phyloP scores from a whole-genome alignment of 2,888 invertebrate species.

The Eupithecia abbreviata region DNA sequence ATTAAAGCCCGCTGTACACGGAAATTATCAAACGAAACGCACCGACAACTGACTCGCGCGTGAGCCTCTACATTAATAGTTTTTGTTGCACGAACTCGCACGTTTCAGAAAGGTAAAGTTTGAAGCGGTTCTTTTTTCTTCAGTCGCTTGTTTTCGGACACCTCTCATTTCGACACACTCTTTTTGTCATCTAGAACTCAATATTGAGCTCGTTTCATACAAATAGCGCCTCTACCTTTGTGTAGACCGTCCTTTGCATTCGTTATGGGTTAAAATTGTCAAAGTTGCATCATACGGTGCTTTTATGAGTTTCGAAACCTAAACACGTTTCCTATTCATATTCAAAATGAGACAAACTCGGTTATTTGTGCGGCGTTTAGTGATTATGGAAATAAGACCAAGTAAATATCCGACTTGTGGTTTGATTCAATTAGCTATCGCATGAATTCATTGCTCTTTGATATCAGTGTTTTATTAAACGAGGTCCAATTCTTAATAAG shows the following conservation, averaged over 20 bases:
- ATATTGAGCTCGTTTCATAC: conserved; percentile 56
- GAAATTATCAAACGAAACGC: conserved; percentile 82
- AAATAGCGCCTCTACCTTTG: conserved; percentile 49
- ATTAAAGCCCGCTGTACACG: conserved; percentile 80
- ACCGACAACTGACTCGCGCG: conserved; percentile 78
- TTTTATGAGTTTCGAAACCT: conserved; percentile 34
- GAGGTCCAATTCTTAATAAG: conserved; percentile 20
- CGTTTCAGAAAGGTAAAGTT: conserved; percentile 68
- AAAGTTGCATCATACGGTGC: conserved; percentile 38
- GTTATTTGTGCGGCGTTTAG: conserved; percentile 11
- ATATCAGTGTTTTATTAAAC: conserved; percentile 19
- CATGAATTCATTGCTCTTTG: conserved; percentile 3
- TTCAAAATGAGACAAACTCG: conserved; percentile 21
- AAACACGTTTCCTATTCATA: conserved; percentile 21
- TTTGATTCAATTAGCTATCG: conserved; percentile 6
- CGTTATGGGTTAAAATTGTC: conserved; percentile 39
- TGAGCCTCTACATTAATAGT: conserved; percentile 79
- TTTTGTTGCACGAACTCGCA: conserved; percentile 72
- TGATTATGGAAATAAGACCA: conserved; percentile 14
- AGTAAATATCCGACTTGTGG: conserved; percentile 1
- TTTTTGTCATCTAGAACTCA: conserved; percentile 50
- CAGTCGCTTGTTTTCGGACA: conserved; percentile 62
- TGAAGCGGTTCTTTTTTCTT: conserved; percentile 56
- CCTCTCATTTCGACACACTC: conserved; percentile 59
- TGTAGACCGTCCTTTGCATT: conserved; percentile 49